Evolutionary conservation across 2,888 invertebrate genomes (phyloP).

Genomic region (Lycophotia porphyrea): DNA sequence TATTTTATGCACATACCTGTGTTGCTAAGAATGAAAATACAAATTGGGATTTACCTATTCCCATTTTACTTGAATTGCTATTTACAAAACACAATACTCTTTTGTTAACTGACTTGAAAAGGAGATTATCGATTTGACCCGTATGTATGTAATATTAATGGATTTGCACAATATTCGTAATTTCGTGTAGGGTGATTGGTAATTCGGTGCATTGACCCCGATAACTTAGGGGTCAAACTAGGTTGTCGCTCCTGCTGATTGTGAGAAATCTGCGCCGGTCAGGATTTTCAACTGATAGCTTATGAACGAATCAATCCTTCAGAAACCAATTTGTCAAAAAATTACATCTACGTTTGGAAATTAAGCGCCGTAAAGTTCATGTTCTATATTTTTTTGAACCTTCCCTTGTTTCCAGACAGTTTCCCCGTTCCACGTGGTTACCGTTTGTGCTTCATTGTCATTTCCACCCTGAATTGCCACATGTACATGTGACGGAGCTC

Average conservation of each 20-base stretch:
- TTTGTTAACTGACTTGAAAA: neutral
- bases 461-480: neutral
- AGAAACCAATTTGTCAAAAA: neutral
- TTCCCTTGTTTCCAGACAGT: neutral
- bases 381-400: neutral
- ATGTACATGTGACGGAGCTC: neutral
- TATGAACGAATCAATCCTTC: neutral
- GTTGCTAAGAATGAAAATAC: neutral
- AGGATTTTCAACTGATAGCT: neutral
- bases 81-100: neutral
- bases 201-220: neutral
- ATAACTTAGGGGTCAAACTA: neutral
- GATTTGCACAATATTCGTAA: neutral
- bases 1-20: neutral
- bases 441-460: neutral
- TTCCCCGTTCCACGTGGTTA: neutral
- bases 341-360: neutral
- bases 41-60: neutral
- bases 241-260: neutral
- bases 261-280: neutral
- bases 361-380: neutral
- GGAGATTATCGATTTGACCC: neutral
- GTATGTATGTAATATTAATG: neutral
- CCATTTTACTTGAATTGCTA: neutral
- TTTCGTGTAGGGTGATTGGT: neutral